These are phyloP conservation scores for Eupithecia insigniata DNA, from an alignment of 2,888 invertebrate species.

Conservation along the genomic window DNA sequence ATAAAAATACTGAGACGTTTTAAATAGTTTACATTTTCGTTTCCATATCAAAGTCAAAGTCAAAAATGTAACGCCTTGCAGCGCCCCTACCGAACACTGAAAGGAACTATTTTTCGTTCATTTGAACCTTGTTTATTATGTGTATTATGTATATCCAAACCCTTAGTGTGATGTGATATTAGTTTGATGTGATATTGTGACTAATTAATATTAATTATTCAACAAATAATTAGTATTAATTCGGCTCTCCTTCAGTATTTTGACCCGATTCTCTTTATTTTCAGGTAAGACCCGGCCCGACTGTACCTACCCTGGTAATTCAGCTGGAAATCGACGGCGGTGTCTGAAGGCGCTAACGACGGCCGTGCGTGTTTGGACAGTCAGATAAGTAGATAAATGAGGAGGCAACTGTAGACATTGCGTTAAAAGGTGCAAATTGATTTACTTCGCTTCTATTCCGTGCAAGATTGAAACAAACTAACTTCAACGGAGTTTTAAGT, in stretches of 20 bases:
- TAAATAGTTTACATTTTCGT: too few relatives aligned
- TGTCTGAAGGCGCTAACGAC: slow-evolving; percentile 33
- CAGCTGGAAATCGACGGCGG: slow-evolving; percentile 30
- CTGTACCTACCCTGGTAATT: slow-evolving; percentile 26
- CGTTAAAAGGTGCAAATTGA: neutral
- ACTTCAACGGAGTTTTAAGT: too few relatives aligned
- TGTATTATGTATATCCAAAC: too few relatives aligned
- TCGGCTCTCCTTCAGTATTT: neutral
- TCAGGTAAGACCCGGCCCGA: slow-evolving; percentile 32
- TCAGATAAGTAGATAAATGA: neutral
- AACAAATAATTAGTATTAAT: too few relatives aligned
- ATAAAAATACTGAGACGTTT: too few relatives aligned
- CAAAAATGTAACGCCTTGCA: too few relatives aligned
- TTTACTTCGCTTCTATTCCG: neutral
- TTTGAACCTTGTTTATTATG: too few relatives aligned
- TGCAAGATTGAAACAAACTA: neutral
- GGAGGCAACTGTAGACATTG: neutral
- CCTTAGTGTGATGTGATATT: too few relatives aligned
- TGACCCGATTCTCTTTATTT: slow-evolving; percentile 16
- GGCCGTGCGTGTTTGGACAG: neutral
- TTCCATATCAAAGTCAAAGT: too few relatives aligned
- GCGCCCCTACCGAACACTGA: too few relatives aligned
- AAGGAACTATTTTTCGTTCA: too few relatives aligned
- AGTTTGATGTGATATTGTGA: too few relatives aligned
- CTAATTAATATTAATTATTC: neutral